These are phyloP conservation scores for human (Homo sapiens) DNA, from an alignment of 2,113 vertebrate genomes.

Conservation along the genomic window GRCh38 chr12:38322001-38322500, in stretches of 20 bases:
- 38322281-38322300: not conserved
- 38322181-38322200: not conserved
- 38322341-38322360: not conserved
- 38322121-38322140: not conserved
- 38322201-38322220: not conserved
- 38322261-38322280: not conserved
- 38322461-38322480: not conserved
- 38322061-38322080: not conserved
- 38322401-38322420: slow-evolving; percentile 8
- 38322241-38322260: not conserved
- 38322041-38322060: not conserved
- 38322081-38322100: not conserved
- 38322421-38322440: not conserved
- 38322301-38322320: not conserved
- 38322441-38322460: not conserved
- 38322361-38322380: not conserved
- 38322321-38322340: not conserved
- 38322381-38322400: not conserved
- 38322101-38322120: not conserved
- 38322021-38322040: not conserved
- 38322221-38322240: not conserved
- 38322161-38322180: too few relatives aligned
- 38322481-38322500: not conserved
- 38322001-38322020: not conserved
- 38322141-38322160: not conserved